Evolutionary conservation across 2,113 vertebrate genomes (phyloP).

Genomic region (Sterrhoptilus dennistouni): DNA sequence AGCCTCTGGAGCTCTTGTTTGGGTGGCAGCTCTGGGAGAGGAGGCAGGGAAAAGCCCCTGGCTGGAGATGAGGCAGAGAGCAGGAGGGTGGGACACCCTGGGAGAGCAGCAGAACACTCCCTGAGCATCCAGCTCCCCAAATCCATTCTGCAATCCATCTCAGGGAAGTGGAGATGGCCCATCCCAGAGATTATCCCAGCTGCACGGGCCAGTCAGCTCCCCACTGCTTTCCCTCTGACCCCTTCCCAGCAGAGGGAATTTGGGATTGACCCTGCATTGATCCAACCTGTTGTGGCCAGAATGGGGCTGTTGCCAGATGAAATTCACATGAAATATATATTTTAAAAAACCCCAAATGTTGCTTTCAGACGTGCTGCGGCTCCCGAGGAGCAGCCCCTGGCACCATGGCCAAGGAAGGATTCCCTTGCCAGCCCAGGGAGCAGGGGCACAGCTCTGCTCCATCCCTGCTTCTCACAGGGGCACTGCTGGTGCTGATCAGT

Average conservation of each 20-base stretch:
- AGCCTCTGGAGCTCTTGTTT: neutral
- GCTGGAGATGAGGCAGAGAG: neutral
- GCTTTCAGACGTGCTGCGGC: neutral
- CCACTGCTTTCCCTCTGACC: neutral
- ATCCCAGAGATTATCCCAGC: neutral
- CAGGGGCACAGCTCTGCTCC: neutral
- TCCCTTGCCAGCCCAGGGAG: neutral
- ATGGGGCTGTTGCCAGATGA: neutral
- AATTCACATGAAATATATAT: neutral
- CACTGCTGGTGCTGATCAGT: neutral
- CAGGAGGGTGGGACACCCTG: neutral
- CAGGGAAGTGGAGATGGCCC: neutral
- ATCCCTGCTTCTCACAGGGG: neutral
- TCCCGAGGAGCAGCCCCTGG: neutral
- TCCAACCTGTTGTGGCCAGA: neutral
- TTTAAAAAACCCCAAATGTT: fast-evolving
- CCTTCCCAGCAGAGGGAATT: neutral
- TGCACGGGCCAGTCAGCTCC: neutral
- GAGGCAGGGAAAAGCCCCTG: neutral
- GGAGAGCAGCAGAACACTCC: neutral
- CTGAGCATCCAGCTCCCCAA: neutral
- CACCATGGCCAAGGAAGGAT: neutral
- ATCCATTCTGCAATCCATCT: neutral
- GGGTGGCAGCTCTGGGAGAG: neutral
- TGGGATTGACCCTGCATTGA: neutral